Evolutionary conservation across 2,888 invertebrate genomes (phyloP).

Genomic region (Eledone cirrhosa): DNA sequence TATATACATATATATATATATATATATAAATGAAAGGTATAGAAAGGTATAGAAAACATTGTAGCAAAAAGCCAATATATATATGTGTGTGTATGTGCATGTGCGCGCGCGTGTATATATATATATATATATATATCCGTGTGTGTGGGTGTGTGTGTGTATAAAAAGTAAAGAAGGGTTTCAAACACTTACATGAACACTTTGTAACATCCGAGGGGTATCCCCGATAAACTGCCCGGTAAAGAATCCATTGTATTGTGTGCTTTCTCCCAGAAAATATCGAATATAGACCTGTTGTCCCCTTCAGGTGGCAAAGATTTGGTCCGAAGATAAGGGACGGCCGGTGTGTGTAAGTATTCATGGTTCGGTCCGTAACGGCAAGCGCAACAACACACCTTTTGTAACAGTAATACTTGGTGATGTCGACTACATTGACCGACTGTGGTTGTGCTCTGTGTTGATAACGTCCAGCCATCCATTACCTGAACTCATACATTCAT

Average conservation of each 20-base stretch:
- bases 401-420: background rate
- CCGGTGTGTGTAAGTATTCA: background rate
- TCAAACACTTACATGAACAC: constrained; percentile 4
- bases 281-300: constrained; percentile 19
- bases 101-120: no score
- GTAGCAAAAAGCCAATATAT: no score
- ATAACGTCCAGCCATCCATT: constrained; percentile 20
- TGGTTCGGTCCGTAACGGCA: background rate
- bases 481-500: background rate
- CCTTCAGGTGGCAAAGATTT: background rate
- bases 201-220: constrained; percentile 20
- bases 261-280: constrained; percentile 27
- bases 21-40: no score
- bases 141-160: no score
- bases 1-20: no score
- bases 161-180: background rate
- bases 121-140: no score
- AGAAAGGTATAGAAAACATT: no score
- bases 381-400: constrained; percentile 16
- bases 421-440: constrained; percentile 4
- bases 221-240: background rate
- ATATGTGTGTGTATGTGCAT: no score
- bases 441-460: constrained; percentile 1
- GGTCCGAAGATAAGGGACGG: background rate
- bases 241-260: constrained; percentile 22